phyloP scores from a whole-genome alignment of 2,888 invertebrate species.

The Metalampra italica region DNA sequence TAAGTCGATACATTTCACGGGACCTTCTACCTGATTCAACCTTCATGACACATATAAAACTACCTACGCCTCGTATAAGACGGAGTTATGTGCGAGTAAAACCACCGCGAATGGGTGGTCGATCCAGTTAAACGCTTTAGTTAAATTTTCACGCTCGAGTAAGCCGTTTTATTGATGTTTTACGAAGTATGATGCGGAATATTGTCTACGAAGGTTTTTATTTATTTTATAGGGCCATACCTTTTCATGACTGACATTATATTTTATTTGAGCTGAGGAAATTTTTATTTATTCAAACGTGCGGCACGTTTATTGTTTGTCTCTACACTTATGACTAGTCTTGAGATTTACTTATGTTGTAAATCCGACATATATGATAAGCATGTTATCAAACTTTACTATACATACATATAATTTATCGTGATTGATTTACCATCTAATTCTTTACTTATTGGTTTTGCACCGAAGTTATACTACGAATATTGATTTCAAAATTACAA shows the following conservation, averaged over 20 bases:
- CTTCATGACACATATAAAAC: constrained; percentile 49
- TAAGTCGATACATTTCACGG: constrained; percentile 71
- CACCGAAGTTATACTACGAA: too few relatives aligned
- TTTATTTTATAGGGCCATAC: constrained; percentile 16
- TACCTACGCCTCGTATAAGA: constrained; percentile 37
- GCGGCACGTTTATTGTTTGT: too few relatives aligned
- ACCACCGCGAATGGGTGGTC: constrained; percentile 51
- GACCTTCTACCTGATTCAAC: constrained; percentile 65
- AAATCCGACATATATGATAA: too few relatives aligned
- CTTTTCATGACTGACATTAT: too few relatives aligned
- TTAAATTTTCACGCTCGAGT: constrained; percentile 24
- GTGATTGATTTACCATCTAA: too few relatives aligned
- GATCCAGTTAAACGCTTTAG: constrained; percentile 41
- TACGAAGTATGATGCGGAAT: constrained; percentile 20
- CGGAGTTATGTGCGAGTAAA: constrained; percentile 37
- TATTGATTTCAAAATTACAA: background rate
- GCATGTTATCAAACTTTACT: too few relatives aligned
- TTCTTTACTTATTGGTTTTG: too few relatives aligned
- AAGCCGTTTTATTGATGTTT: constrained; percentile 20
- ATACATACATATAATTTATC: too few relatives aligned
- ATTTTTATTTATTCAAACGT: too few relatives aligned
- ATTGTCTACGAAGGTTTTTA: constrained; percentile 5
- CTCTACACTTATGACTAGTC: too few relatives aligned
- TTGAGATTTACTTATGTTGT: too few relatives aligned
- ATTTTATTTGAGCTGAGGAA: too few relatives aligned